Percentiles rank a stretch among this genome's conserved stretches.
phyloP scores from a whole-genome alignment of 2,888 invertebrate species.

The Phyto melanocephala region DNA sequence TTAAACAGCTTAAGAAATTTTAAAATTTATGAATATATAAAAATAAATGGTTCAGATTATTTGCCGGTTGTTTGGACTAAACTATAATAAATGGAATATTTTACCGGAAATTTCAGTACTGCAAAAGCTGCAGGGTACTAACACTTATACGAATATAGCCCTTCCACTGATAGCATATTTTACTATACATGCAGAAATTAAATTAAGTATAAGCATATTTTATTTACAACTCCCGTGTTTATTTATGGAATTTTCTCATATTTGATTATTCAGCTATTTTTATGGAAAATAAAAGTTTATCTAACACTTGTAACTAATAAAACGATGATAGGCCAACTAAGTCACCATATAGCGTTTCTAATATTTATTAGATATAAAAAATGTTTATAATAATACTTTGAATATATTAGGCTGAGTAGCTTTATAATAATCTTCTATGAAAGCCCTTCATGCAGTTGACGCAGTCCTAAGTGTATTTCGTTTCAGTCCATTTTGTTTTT shows the following conservation, averaged over 20 bases:
- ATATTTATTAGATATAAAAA: too few species aligned
- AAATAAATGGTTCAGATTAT: too few species aligned
- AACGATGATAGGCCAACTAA: too few species aligned
- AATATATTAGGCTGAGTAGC: too few species aligned
- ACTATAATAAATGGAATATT: too few species aligned
- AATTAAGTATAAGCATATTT: not conserved
- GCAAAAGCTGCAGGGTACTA: not conserved
- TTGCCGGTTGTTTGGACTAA: too few species aligned
- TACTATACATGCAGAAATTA: not conserved
- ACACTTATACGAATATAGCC: not conserved
- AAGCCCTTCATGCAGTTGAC: not conserved
- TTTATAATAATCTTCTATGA: too few species aligned
- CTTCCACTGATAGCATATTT: not conserved
- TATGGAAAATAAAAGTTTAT: slow-evolving; percentile 35
- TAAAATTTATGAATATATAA: too few species aligned
- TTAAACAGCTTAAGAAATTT: too few species aligned
- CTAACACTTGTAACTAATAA: not conserved
- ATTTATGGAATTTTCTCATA: slow-evolving; percentile 17
- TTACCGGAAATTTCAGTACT: too few species aligned
- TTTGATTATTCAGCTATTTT: slow-evolving; percentile 52
- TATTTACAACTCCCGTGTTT: not conserved
- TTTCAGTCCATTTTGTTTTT: not conserved
- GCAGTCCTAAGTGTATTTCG: not conserved
- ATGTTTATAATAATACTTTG: too few species aligned
- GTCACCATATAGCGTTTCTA: too few species aligned